Conservation (phyloP, 2,113 vertebrate species). For the Epinephelus fuscoguttatus region DNA sequence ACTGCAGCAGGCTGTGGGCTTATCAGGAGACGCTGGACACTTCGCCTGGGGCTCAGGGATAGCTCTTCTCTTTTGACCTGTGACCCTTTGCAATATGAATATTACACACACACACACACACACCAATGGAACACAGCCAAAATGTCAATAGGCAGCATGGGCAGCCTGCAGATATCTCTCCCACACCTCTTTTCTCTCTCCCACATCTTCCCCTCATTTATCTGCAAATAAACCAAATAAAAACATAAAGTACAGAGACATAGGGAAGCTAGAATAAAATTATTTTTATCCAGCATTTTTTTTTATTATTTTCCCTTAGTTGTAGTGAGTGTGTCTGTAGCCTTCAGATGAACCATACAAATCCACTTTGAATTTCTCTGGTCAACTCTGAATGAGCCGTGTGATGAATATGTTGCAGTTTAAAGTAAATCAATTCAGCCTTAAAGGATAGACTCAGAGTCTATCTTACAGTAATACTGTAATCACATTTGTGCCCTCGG, state of each 20-base stretch:
- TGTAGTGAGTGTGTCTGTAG: not conserved
- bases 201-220: not conserved
- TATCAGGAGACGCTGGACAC: conserved; percentile 50
- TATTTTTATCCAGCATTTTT: not conserved
- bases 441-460: not conserved
- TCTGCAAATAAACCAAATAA: conserved; percentile 19
- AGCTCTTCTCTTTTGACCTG: conserved; percentile 45
- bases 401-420: not conserved
- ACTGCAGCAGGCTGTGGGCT: conserved; percentile 28
- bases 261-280: not conserved
- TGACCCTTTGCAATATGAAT: conserved; percentile 31
- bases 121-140: conserved; percentile 26
- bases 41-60: conserved; percentile 41
- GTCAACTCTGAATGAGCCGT: not conserved
- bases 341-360: not conserved
- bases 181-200: conserved; percentile 7
- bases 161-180: conserved; percentile 18
- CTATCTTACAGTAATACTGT: not conserved
- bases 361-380: not conserved
- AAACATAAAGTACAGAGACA: not conserved
- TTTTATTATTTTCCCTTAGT: not conserved
- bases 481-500: not conserved
- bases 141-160: conserved; percentile 20
- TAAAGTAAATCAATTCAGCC: not conserved
- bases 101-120: not conserved